These are phyloP conservation scores for Tenthredo mesomela DNA, from an alignment of 2,888 invertebrate genomes.

Conservation along the genomic window DNA sequence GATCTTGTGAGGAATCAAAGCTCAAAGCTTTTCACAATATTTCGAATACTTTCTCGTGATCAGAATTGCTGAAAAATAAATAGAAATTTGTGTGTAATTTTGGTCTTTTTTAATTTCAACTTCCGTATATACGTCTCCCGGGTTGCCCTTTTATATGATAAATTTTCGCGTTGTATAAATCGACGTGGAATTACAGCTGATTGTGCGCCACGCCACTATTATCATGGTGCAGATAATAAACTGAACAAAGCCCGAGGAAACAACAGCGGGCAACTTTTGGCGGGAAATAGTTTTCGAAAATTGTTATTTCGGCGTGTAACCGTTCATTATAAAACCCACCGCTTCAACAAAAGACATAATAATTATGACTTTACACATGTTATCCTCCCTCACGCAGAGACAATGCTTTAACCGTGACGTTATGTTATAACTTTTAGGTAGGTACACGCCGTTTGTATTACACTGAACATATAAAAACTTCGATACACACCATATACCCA, in stretches of 20 bases:
- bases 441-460: neutral
- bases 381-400: neutral
- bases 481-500: neutral
- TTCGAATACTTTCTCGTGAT: neutral
- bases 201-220: neutral
- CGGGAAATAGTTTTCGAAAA: slow-evolving; percentile 38
- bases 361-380: slow-evolving; percentile 34
- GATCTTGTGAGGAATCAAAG: neutral
- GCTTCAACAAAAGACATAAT: slow-evolving; percentile 30
- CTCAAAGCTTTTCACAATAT: neutral
- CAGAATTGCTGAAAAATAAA: neutral
- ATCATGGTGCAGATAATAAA: slow-evolving; percentile 24
- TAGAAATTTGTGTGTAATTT: neutral
- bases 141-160: neutral
- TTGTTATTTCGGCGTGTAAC: slow-evolving; percentile 40
- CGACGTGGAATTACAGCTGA: slow-evolving; percentile 27
- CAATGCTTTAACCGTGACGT: slow-evolving; percentile 21
- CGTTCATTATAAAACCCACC: slow-evolving; percentile 32
- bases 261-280: neutral
- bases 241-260: slow-evolving; percentile 2
- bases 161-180: slow-evolving; percentile 33
- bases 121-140: neutral
- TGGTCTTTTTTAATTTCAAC: neutral
- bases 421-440: slow-evolving; percentile 32
- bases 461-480: slow-evolving; percentile 34